Conservation (phyloP, 2,888 invertebrate genomes). For the Apotomis capreana region DNA sequence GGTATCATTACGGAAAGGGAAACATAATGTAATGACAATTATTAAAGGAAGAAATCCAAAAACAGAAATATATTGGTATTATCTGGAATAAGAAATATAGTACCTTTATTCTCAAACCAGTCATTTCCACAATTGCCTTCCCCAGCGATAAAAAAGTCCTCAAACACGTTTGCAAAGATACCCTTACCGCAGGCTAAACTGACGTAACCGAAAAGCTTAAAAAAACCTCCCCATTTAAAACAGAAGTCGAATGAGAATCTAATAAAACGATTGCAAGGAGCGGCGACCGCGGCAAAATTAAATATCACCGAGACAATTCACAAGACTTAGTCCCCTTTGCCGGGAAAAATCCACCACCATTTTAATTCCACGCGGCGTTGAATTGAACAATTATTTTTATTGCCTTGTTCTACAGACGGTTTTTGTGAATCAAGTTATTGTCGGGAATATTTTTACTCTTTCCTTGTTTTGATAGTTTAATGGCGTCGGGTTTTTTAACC, state of each 20-base stretch:
- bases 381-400: constrained; percentile 56
- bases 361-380: constrained; percentile 41
- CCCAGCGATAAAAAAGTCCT: background rate
- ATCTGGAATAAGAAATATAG: too few species aligned
- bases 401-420: constrained; percentile 41
- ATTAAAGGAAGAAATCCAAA: background rate
- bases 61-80: too few species aligned
- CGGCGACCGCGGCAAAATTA: constrained; percentile 46
- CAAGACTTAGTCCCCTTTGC: constrained; percentile 40
- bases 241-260: constrained; percentile 40
- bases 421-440: constrained; percentile 35
- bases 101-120: too few species aligned
- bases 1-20: too few species aligned
- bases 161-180: background rate
- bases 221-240: constrained; percentile 35
- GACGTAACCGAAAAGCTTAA: constrained; percentile 13
- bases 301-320: constrained; percentile 48
- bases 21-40: too few species aligned
- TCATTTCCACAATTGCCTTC: background rate
- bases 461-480: constrained; percentile 34
- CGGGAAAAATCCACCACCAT: constrained; percentile 38
- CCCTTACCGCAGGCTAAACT: constrained; percentile 7
- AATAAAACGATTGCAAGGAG: constrained; percentile 37
- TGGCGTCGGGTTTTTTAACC: constrained; percentile 17
- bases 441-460: constrained; percentile 25